These are phyloP conservation scores for Plectropomus leopardus DNA, from an alignment of 2,113 vertebrate species.

Conservation along the genomic window DNA sequence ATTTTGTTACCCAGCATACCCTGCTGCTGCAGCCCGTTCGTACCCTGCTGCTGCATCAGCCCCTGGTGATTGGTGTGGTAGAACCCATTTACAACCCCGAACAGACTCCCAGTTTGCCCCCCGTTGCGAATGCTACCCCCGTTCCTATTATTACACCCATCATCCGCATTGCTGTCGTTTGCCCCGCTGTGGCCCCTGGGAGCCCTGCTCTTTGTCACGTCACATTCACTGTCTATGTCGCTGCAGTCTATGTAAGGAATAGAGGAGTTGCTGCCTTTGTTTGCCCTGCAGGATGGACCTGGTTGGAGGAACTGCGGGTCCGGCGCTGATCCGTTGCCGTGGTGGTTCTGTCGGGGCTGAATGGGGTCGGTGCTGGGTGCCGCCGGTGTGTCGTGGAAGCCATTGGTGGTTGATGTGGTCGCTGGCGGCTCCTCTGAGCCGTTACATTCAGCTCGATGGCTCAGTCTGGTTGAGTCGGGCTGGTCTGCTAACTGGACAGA, in stretches of 20 bases:
- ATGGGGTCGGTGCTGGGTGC: conserved; percentile 70
- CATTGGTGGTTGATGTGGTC: conserved; percentile 70
- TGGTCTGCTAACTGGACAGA: conserved; percentile 71
- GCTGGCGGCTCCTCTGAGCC: conserved; percentile 74
- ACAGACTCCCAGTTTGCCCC: conserved; percentile 63
- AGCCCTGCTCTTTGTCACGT: conserved; percentile 77
- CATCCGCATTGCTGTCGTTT: conserved; percentile 92
- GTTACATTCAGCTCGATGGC: conserved; percentile 74
- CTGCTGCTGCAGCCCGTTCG: too few species aligned
- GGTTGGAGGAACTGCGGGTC: conserved; percentile 89
- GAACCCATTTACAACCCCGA: conserved; percentile 75
- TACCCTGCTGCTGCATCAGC: conserved; percentile 64
- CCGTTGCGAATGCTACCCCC: conserved; percentile 41
- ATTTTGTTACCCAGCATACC: conserved; percentile 76
- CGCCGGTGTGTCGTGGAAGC: conserved; percentile 72
- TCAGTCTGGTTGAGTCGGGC: conserved; percentile 77
- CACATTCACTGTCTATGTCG: conserved; percentile 96
- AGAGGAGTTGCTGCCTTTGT: conserved; percentile 93
- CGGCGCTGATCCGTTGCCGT: conserved; percentile 69
- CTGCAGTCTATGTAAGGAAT: conserved; percentile 98
- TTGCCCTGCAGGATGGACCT: conserved; percentile 96
- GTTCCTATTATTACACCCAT: conserved; percentile 80
- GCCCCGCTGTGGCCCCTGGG: conserved; percentile 77
- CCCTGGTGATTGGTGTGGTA: conserved; percentile 85
- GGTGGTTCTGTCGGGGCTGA: conserved; percentile 63